phyloP scores from a whole-genome alignment of 2,888 invertebrate species.

The Sinhomidia bicolor region DNA sequence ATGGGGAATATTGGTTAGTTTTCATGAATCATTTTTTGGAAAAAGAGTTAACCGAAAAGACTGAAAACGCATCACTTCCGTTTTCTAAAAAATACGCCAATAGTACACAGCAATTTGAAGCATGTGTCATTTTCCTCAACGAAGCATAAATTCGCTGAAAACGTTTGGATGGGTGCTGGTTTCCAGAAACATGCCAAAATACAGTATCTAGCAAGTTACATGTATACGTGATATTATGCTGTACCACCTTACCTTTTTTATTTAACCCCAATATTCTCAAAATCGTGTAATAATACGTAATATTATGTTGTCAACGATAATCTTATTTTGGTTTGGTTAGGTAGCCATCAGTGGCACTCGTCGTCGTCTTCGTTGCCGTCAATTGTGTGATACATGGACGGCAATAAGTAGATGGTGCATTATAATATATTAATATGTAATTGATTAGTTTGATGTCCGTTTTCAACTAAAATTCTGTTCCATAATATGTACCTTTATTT shows the following conservation, averaged over 20 bases:
- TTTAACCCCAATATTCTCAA: not conserved
- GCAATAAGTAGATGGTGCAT: not conserved
- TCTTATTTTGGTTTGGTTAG: not conserved
- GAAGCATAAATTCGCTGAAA: no score
- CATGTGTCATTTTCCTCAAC: no score
- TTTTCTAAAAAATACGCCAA: not conserved
- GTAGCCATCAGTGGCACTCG: not conserved
- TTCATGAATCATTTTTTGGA: no score
- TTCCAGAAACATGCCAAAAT: not conserved
- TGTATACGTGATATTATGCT: not conserved
- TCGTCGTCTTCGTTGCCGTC: not conserved
- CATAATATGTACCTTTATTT: no score
- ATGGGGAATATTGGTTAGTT: not conserved
- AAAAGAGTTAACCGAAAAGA: no score
- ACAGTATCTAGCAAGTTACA: not conserved
- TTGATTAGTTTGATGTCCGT: constrained; percentile 22
- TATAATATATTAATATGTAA: not conserved
- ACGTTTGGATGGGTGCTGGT: no score
- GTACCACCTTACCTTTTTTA: no score
- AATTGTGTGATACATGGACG: not conserved
- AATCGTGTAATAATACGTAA: not conserved
- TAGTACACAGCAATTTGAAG: not conserved
- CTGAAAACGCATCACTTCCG: constrained; percentile 23
- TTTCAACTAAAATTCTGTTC: no score
- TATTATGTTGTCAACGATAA: constrained; percentile 25